phyloP scores from a whole-genome alignment of 2,797 vertebrate genomes.

The Myotis daubentonii region DNA sequence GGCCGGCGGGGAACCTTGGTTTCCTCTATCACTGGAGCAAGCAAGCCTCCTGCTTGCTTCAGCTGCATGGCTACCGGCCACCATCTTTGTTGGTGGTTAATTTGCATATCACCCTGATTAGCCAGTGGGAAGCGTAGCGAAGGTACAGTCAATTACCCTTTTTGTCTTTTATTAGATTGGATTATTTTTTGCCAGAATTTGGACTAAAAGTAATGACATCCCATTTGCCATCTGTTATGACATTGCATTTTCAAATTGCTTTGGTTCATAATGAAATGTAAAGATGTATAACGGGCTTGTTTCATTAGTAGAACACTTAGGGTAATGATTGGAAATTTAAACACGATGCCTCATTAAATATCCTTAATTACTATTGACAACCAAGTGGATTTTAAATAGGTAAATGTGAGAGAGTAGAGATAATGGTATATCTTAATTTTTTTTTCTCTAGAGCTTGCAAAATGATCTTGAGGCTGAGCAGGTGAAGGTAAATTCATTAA shows the following conservation, averaged over 20 bases:
- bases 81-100: no score
- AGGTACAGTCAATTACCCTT: no score
- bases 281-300: background rate
- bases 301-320: slow-evolving; percentile 34
- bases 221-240: background rate
- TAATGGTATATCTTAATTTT: background rate
- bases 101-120: no score
- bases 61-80: no score
- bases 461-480: slow-evolving; percentile 96
- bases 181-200: background rate
- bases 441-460: slow-evolving; percentile 90
- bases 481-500: slow-evolving; percentile 98
- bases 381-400: slow-evolving; percentile 52
- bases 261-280: slow-evolving; percentile 54
- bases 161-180: no score
- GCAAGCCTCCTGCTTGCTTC: no score
- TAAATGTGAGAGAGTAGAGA: slow-evolving; percentile 41
- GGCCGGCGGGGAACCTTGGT: no score
- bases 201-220: background rate
- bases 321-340: slow-evolving; percentile 53
- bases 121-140: no score
- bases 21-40: no score
- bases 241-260: background rate
- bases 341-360: slow-evolving; percentile 50
- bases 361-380: slow-evolving; percentile 65